Percentiles rank a stretch among this genome's conserved stretches.
These are phyloP conservation scores for Rhadinocentrus ornatus DNA, from an alignment of 2,797 vertebrate species.

Conservation along the genomic window DNA sequence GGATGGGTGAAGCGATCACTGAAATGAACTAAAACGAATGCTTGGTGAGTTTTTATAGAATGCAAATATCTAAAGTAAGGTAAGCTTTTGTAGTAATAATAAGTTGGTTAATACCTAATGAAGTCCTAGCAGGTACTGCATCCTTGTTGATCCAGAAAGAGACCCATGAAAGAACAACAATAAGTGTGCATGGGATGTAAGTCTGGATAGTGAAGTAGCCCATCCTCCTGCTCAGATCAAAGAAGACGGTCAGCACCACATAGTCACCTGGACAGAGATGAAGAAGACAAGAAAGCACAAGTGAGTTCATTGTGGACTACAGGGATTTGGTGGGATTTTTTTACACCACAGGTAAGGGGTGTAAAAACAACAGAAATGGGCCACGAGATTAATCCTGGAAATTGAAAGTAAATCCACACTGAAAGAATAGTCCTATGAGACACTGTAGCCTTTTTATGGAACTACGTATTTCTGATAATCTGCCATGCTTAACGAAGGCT, in stretches of 20 bases:
- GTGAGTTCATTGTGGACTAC: neutral
- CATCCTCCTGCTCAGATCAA: constrained; percentile 98
- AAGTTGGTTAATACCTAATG: constrained; percentile 84
- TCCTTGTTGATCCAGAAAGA: constrained; percentile 99
- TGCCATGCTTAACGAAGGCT: constrained; percentile 9
- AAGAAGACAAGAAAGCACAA: neutral
- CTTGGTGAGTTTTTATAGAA: constrained; percentile 4
- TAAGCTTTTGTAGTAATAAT: neutral
- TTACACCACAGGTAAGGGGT: too few species aligned
- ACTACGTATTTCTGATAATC: constrained; percentile 13
- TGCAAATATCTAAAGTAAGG: neutral
- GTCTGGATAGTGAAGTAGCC: constrained; percentile 99
- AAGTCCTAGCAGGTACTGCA: constrained; percentile 97
- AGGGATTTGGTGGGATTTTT: too few species aligned
- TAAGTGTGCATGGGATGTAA: constrained; percentile 98
- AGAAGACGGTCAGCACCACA: constrained; percentile 97
- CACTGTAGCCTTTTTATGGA: neutral
- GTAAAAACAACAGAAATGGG: neutral
- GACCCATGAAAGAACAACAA: constrained; percentile 97
- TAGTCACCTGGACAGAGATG: constrained; percentile 89
- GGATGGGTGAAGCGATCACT: constrained; percentile 20
- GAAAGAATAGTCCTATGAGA: neutral
- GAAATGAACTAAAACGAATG: constrained; percentile 17
- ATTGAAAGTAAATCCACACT: neutral
- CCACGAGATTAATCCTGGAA: neutral